Base-by-base conservation (phyloP, 2,888 invertebrate genomes). In the Mesorhabditis belari region DNA sequence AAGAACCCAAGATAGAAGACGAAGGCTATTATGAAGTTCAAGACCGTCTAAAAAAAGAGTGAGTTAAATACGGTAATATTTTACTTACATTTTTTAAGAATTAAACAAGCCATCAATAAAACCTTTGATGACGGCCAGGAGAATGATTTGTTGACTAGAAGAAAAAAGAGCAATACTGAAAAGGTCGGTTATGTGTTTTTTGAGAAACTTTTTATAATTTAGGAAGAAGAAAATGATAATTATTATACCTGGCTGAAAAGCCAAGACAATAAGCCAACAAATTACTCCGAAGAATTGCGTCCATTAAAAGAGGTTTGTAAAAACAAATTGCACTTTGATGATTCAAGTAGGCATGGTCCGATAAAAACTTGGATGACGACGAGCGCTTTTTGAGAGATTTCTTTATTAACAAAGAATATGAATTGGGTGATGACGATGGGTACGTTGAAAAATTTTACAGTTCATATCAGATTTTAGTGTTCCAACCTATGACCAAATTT, bases 321-420 rank as follows among this genome's bases (percentile, higher is more conserved):
- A n/a, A n/a, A n/a, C n/a, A n/a, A n/a, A n/a, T n/a, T n/a, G n/a
- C n/a, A n/a, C n/a, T n/a, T n/a, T n/a, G n/a, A n/a, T n/a, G n/a
- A n/a, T n/a, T 64, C 59, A 61, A 63, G 17, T 58, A 72, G 61
- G 71, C 69, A 26, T 74, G 73, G 73, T 68, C 65, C 5, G 87
- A 90, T 82, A 89, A 90, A 19, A 87, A 88, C 67, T 83, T 96
- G 24, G 88, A 89, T 72, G 87, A 88, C 58, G 88, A 87, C 29
- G 95, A 96, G 81, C 88, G 88, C 60, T 98, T 92, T 83, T 84
- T 98, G 2, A 86, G 90, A 59, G 94, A 98, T 83, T 96, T 90
- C 81, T 88, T 96, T 71, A 83, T 95, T 44, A 90, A 93, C 80
- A 90, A 91, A 82, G 87, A 88, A 84, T 87, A 78, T 62, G 75